These are phyloP conservation scores for Rhopalosiphum padi DNA, from an alignment of 1,140 invertebrate species.

Conservation along the genomic window DNA sequence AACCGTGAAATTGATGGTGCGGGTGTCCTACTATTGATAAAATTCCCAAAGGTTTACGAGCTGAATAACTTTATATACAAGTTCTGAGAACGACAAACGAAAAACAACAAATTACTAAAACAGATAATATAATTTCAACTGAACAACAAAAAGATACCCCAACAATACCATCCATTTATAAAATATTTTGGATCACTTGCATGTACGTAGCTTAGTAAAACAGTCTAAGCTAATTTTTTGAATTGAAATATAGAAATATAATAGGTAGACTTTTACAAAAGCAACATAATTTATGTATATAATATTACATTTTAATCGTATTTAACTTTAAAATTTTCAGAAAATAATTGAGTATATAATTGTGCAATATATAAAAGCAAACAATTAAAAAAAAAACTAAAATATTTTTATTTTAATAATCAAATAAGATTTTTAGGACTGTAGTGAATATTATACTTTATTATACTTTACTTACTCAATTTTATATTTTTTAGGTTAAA, in stretches of 20 bases:
- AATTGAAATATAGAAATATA: not conserved
- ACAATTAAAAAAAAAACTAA: no score
- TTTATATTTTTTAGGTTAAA: no score
- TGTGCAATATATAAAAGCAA: no score
- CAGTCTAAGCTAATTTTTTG: not conserved
- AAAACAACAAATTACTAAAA: not conserved
- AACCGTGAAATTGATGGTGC: not conserved
- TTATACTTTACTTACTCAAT: no score
- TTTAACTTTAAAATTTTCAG: not conserved
- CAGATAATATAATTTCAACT: not conserved
- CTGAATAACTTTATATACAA: not conserved
- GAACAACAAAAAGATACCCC: not conserved
- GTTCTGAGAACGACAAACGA: not conserved
- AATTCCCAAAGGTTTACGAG: not conserved
- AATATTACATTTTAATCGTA: no score
- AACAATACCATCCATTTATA: not conserved
- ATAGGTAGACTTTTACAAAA: not conserved
- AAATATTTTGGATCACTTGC: not conserved
- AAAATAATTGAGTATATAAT: not conserved
- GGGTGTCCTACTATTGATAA: not conserved
- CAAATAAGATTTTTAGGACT: no score
- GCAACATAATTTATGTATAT: not conserved
- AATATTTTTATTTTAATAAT: no score
- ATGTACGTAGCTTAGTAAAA: not conserved
- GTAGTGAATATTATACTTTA: no score